phyloP scores from a whole-genome alignment of 1,140 invertebrate genomes.

The Lethrus apterus region DNA sequence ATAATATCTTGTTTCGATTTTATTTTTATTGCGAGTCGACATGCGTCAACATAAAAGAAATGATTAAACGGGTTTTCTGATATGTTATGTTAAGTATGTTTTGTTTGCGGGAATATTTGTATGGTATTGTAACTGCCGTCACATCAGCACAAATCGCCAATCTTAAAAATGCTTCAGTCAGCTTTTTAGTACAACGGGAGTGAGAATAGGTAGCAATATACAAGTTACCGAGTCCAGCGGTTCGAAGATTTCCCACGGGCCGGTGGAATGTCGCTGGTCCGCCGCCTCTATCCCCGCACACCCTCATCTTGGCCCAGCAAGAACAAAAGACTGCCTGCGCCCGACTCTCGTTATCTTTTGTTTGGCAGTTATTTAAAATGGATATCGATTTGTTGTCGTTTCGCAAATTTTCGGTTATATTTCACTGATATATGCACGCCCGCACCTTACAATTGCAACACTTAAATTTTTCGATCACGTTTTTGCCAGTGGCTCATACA shows the following conservation, averaged over 20 bases:
- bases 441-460: no score
- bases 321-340: slow-evolving; percentile 29
- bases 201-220: slow-evolving; percentile 31
- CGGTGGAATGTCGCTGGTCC: slow-evolving; percentile 31
- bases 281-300: slow-evolving; percentile 15
- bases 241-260: slow-evolving; percentile 33
- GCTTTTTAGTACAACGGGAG: slow-evolving; percentile 31
- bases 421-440: no score
- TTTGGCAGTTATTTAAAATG: slow-evolving; percentile 14
- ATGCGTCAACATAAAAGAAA: no score
- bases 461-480: no score
- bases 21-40: no score
- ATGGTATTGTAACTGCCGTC: slow-evolving; percentile 13
- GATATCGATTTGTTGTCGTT: slow-evolving; percentile 10
- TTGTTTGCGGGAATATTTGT: neutral
- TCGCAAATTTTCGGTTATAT: no score
- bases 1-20: no score
- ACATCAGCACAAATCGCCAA: slow-evolving; percentile 22
- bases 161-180: slow-evolving; percentile 31
- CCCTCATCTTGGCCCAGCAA: slow-evolving; percentile 28
- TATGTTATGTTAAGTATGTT: neutral
- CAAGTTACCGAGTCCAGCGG: slow-evolving; percentile 24
- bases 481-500: no score
- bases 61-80: no score
- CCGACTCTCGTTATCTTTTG: slow-evolving; percentile 15